These are phyloP conservation scores for Echiichthys vipera DNA, from an alignment of 2,797 vertebrate species.

Conservation along the genomic window DNA sequence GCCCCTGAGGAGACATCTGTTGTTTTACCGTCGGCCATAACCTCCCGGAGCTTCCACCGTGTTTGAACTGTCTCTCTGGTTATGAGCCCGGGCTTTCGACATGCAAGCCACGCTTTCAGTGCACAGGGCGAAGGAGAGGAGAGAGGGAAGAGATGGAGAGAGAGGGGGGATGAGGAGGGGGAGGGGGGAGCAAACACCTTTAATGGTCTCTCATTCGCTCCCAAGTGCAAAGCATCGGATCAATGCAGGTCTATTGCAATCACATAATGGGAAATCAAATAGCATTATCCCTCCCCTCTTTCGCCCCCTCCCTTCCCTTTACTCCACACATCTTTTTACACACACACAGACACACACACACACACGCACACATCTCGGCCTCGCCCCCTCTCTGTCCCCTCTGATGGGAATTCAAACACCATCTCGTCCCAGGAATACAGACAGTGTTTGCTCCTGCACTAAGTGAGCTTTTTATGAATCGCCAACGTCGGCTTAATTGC, in stretches of 20 bases:
- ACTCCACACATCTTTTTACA: constrained; percentile 16
- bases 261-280: constrained; percentile 99
- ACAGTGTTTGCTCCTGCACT: constrained; percentile 94
- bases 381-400: constrained; percentile 36
- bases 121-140: constrained; percentile 58
- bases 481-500: constrained; percentile 91
- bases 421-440: constrained; percentile 89
- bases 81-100: constrained; percentile 92
- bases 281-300: constrained; percentile 88
- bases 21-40: constrained; percentile 96
- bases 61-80: constrained; percentile 96
- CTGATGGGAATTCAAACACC: constrained; percentile 93
- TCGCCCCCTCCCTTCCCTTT: not conserved
- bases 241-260: constrained; percentile 98
- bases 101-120: constrained; percentile 91
- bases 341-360: too few species aligned
- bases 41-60: constrained; percentile 87
- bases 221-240: constrained; percentile 94
- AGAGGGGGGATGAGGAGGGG: constrained; percentile 36
- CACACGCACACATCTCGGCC: constrained; percentile 35
- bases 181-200: constrained; percentile 91
- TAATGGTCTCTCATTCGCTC: constrained; percentile 96
- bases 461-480: constrained; percentile 97
- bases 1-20: constrained; percentile 95
- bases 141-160: constrained; percentile 51